Evolutionary conservation across 2,888 invertebrate species (phyloP).

Genomic region (Drosophila kuntzei): DNA sequence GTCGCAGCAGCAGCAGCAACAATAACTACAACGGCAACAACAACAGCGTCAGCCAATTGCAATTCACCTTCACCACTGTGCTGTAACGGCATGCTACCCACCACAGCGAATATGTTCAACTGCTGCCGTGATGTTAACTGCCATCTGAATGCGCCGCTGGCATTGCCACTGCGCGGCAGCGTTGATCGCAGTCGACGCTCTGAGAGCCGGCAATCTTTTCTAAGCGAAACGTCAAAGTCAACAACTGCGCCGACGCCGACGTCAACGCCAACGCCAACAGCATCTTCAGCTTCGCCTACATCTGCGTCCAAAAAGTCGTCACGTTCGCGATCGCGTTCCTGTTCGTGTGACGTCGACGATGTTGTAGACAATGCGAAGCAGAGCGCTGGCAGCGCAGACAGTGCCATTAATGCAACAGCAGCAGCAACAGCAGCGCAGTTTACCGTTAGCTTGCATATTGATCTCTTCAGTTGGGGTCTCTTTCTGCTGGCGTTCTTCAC

Average conservation of each 20-base stretch:
- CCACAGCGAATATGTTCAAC: conserved; percentile 61
- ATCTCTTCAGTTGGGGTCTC: conserved; percentile 90
- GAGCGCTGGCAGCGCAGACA: conserved; percentile 10
- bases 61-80: conserved; percentile 73
- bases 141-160: conserved; percentile 71
- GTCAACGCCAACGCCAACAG: conserved; percentile 42
- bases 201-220: conserved; percentile 68
- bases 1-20: conserved; percentile 31
- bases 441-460: conserved; percentile 89
- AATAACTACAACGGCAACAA: conserved; percentile 23
- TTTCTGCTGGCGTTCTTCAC: conserved; percentile 90
- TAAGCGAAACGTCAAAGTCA: conserved; percentile 43
- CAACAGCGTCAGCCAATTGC: conserved; percentile 31
- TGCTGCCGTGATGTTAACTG: conserved; percentile 83
- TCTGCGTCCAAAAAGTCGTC: conserved; percentile 42
- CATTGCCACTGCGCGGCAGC: conserved; percentile 62
- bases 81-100: conserved; percentile 73
- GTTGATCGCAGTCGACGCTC: conserved; percentile 59
- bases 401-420: conserved; percentile 12
- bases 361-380: conserved; percentile 19
- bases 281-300: conserved; percentile 28
- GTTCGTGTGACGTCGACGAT: conserved; percentile 49
- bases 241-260: conserved; percentile 42
- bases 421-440: conserved; percentile 72
- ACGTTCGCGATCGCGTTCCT: conserved; percentile 46